These are phyloP conservation scores for Thalpophila matura DNA, from an alignment of 2,888 invertebrate genomes.

Conservation along the genomic window DNA sequence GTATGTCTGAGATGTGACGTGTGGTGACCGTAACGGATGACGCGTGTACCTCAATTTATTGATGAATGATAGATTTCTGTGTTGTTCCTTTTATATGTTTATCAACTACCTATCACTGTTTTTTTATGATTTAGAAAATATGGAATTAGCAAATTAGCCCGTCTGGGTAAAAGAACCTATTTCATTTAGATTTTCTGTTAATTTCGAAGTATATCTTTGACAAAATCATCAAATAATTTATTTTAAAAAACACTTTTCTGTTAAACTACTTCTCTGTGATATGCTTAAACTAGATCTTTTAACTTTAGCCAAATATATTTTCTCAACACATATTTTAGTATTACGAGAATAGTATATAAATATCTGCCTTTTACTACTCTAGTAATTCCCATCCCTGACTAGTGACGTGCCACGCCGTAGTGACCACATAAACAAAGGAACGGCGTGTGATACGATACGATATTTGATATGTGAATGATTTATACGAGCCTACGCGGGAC, in stretches of 20 bases:
- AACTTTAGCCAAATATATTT: no score
- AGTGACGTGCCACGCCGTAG: conserved; percentile 14
- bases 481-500: conserved; percentile 47
- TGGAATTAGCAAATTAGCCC: no score
- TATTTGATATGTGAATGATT: conserved; percentile 62
- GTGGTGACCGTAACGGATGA: conserved; percentile 35
- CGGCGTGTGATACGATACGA: conserved; percentile 44
- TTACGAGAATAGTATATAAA: neutral
- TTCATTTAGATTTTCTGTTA: no score
- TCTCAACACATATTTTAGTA: no score
- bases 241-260: no score
- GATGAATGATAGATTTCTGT: conserved; percentile 34
- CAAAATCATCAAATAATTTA: no score
- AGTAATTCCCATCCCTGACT: neutral
- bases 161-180: no score
- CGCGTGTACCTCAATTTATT: conserved; percentile 32
- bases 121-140: neutral
- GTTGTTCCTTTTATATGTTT: conserved; percentile 4
- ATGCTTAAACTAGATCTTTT: no score
- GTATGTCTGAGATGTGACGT: conserved; percentile 29
- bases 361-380: neutral
- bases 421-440: conserved; percentile 44
- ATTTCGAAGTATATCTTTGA: no score
- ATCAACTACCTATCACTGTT: neutral
- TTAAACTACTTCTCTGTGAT: no score